These are phyloP conservation scores for Clangula hyemalis DNA, from an alignment of 2,797 vertebrate species.

Conservation along the genomic window DNA sequence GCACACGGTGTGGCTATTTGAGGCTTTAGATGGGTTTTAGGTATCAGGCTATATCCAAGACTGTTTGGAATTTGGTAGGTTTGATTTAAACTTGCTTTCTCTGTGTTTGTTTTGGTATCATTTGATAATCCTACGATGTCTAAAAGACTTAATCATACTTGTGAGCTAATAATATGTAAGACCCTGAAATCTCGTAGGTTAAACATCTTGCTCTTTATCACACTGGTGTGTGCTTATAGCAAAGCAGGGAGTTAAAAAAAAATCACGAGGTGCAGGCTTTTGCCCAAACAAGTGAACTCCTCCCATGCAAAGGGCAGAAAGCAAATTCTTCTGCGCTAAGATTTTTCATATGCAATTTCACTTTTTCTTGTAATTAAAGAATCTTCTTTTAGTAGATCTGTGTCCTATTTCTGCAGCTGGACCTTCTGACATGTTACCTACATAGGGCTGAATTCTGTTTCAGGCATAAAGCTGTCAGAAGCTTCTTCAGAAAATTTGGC, in stretches of 20 bases:
- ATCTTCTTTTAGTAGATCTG: background rate
- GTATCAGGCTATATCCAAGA: background rate
- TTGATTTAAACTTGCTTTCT: background rate
- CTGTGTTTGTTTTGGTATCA: background rate
- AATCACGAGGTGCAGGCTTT: background rate
- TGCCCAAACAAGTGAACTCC: background rate
- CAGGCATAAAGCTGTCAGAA: background rate
- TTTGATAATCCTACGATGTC: background rate
- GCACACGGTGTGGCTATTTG: background rate
- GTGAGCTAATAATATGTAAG: background rate
- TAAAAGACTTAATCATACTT: background rate
- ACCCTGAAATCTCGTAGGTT: background rate
- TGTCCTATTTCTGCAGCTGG: conserved; percentile 9
- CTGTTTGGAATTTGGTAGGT: background rate
- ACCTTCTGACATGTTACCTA: background rate
- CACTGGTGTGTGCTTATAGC: background rate
- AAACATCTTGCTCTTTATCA: background rate
- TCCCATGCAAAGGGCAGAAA: background rate
- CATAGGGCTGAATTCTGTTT: background rate
- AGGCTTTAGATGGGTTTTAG: background rate
- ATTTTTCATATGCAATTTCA: background rate
- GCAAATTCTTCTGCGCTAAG: background rate
- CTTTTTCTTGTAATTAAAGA: background rate
- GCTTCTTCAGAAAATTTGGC: background rate
- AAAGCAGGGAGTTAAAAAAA: background rate